A percentile compares a stretch with the other conserved stretches of the same genome.
These are phyloP conservation scores for Enteromius mattozi DNA, from an alignment of 2,797 vertebrate genomes.

Conservation along the genomic window DNA sequence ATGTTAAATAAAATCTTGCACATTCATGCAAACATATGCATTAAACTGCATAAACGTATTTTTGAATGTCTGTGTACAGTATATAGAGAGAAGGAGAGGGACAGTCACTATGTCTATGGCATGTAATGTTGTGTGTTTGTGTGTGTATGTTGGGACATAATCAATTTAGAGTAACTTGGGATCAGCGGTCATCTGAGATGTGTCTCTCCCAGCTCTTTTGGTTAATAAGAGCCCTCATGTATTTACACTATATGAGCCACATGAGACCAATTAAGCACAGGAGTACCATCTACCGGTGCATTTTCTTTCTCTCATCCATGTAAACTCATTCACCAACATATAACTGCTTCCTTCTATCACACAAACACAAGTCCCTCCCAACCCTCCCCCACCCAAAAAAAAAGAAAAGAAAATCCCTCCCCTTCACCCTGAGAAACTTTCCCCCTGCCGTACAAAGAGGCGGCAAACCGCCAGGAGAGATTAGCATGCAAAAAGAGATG, in stretches of 20 bases:
- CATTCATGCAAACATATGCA: background rate
- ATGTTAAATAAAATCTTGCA: background rate
- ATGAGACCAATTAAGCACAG: constrained; percentile 17
- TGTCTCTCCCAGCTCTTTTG: constrained; percentile 8
- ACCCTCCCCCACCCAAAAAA: constrained; percentile 41
- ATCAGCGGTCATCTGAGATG: constrained; percentile 3
- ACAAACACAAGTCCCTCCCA: background rate
- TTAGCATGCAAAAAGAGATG: constrained; percentile 52
- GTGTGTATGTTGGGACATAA: constrained; percentile 2
- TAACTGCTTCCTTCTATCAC: background rate
- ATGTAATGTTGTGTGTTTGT: background rate
- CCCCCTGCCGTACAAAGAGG: constrained; percentile 23
- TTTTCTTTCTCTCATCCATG: background rate
- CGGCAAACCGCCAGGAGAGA: constrained; percentile 32
- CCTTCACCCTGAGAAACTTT: constrained; percentile 39
- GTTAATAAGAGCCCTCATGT: constrained; percentile 25
- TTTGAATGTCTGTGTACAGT: background rate
- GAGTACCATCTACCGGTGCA: background rate
- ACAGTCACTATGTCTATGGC: background rate
- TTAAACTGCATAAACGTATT: background rate
- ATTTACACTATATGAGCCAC: constrained; percentile 4
- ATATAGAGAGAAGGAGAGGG: background rate
- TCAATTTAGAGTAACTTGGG: constrained; percentile 25
- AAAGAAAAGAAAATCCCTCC: constrained; percentile 14
- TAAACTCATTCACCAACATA: constrained; percentile 6